Conservation (phyloP, 2,113 vertebrate genomes). For the Prolemur simus region DNA sequence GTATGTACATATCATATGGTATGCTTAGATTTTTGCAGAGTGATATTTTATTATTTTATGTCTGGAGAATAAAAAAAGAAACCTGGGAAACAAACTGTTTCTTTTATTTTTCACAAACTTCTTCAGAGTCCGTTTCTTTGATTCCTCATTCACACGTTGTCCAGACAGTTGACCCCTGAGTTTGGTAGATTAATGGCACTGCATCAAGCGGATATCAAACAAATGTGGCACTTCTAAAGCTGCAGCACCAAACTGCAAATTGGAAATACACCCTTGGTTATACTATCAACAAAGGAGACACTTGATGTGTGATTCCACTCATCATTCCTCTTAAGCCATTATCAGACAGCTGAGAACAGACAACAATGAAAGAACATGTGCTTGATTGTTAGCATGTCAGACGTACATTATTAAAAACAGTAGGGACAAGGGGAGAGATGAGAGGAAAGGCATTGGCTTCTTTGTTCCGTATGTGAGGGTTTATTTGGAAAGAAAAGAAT, state of each 20-base stretch:
- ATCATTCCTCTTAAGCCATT: constrained; percentile 72
- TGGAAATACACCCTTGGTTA: constrained; percentile 77
- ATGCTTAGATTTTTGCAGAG: constrained; percentile 10
- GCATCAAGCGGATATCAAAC: constrained; percentile 71
- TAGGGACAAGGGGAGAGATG: constrained; percentile 67
- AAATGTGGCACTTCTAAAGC: constrained; percentile 69
- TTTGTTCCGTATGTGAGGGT: constrained; percentile 70
- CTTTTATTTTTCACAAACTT: constrained; percentile 46
- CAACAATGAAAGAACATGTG: constrained; percentile 73
- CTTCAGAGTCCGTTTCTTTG: background rate
- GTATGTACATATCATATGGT: constrained; percentile 8
- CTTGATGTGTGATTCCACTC: constrained; percentile 80
- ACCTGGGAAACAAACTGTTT: constrained; percentile 47
- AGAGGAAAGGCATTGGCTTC: constrained; percentile 56
- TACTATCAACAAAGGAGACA: constrained; percentile 68
- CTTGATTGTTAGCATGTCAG: constrained; percentile 80
- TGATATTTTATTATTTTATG: constrained; percentile 50
- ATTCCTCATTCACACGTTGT: constrained; percentile 58
- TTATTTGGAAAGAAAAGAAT: constrained; percentile 71
- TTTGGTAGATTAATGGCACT: constrained; percentile 70
- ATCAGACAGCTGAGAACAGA: constrained; percentile 81
- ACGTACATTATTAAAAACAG: constrained; percentile 77
- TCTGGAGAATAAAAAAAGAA: background rate
- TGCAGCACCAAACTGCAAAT: constrained; percentile 78
- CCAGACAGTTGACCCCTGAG: constrained; percentile 60